A percentile compares a stretch with the other conserved stretches of the same genome.
Evolutionary conservation across 2,797 vertebrate genomes (phyloP).

Genomic region (Siniperca obscura): DNA sequence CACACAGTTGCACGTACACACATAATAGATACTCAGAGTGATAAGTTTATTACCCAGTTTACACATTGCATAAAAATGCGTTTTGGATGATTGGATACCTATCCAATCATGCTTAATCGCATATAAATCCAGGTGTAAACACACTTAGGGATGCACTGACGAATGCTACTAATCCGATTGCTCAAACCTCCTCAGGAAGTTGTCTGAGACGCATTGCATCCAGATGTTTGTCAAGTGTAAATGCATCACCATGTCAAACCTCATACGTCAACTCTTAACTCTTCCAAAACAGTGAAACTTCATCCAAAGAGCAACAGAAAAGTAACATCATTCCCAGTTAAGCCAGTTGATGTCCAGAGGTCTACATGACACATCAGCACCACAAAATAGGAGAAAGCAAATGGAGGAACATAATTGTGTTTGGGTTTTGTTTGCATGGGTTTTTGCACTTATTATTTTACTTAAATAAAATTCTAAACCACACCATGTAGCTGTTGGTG

Average conservation of each 20-base stretch:
- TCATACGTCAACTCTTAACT: neutral
- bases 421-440: neutral
- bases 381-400: neutral
- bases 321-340: neutral
- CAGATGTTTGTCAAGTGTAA: constrained; percentile 35
- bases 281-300: neutral
- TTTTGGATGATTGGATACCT: constrained; percentile 36
- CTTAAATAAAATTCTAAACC: neutral
- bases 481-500: neutral
- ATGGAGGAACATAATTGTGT: neutral
- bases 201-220: constrained; percentile 6
- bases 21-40: constrained; percentile 52
- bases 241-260: constrained; percentile 13
- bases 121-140: constrained; percentile 62
- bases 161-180: constrained; percentile 1
- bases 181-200: constrained; percentile 20
- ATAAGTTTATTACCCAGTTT: constrained; percentile 70
- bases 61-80: constrained; percentile 53
- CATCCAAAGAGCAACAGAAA: neutral
- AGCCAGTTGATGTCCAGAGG: neutral
- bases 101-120: constrained; percentile 52
- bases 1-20: constrained; percentile 9
- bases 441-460: neutral
- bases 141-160: constrained; percentile 5
- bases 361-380: neutral